Evolutionary conservation across 1,140 invertebrate species (phyloP), one percentile per base, ranked within the genome.

Genomic region (Diploscapter pachys): DNA sequence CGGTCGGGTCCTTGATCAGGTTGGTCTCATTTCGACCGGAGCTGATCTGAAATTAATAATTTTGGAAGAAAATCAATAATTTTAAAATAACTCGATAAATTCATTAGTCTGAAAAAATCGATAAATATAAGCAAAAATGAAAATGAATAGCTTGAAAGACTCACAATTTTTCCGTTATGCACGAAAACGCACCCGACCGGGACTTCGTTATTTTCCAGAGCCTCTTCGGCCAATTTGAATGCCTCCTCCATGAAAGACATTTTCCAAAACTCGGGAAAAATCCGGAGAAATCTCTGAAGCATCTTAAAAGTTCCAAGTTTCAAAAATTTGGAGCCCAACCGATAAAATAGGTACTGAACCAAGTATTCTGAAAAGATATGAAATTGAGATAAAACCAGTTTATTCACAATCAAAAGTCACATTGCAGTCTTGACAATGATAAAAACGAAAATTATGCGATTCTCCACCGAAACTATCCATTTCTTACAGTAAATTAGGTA

Each of bases 121-220:
- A 31, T 31, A 31, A 31, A 31, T 31, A 31, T 76, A 68, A 9
- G 63, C 2, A 65, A 31, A 9, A 9, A 9, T 65, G 8, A 9
- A 9, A 65, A 49, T 31, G 31, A 65, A 65, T 8, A 65, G 1
- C 1, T 9, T 65, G 0, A 50, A 65, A n/a, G n/a, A 65, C 9
- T 6, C 2, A 88, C 81, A 50, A 87, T 79, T 56, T 83, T 8
- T 75, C 90, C 89, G 71, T 91, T 86, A 75, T 90, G 90, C 50
- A 95, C 90, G 86, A 98, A 93, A 70, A 98, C 90, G 89, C 95
- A 98, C 5, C 96, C 96, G n/a, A 98, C 94, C 52, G 96, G 95
- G 56, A 98, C 96, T 90, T 98, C 96, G 66, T 92, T 91, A 11
- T 87, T 88, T 75, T 86, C 82, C 56, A 96, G 87, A 63, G 95